Conservation (phyloP, 2,797 vertebrate genomes). For the Babyrousa celebensis region DNA sequence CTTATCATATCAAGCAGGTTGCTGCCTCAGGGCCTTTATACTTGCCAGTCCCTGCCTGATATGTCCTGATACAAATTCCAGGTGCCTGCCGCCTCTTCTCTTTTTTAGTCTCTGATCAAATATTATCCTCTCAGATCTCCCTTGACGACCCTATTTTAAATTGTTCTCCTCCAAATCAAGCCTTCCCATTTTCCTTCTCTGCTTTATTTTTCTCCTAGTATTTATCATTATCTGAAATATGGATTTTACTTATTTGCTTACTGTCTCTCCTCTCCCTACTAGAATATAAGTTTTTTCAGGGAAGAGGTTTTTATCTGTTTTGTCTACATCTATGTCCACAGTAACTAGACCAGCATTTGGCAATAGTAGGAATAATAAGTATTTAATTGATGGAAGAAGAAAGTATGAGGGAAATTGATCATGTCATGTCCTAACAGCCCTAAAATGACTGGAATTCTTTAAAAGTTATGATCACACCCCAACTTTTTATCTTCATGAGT, state of each 20-base stretch:
- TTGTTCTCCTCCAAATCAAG: neutral
- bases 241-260: neutral
- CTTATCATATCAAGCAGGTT: neutral
- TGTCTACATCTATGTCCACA: neutral
- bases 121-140: neutral
- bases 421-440: slow-evolving; percentile 90
- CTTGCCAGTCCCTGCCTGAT: neutral
- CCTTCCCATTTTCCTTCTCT: slow-evolving; percentile 86
- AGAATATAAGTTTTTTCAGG: neutral
- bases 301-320: neutral
- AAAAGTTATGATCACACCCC: slow-evolving; percentile 90
- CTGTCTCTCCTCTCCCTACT: neutral
- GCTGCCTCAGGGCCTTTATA: neutral
- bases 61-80: neutral
- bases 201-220: slow-evolving; percentile 84
- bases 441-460: slow-evolving; percentile 92
- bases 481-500: slow-evolving; percentile 91
- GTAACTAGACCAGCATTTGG: neutral
- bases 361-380: neutral
- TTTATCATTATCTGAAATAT: neutral
- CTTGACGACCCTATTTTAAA: neutral
- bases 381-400: neutral
- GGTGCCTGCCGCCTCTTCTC: neutral
- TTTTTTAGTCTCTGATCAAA: neutral
- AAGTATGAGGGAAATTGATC: slow-evolving; percentile 89